Evolutionary conservation across 2,888 invertebrate genomes (phyloP).

Genomic region (Chrysopilus asiliformis): DNA sequence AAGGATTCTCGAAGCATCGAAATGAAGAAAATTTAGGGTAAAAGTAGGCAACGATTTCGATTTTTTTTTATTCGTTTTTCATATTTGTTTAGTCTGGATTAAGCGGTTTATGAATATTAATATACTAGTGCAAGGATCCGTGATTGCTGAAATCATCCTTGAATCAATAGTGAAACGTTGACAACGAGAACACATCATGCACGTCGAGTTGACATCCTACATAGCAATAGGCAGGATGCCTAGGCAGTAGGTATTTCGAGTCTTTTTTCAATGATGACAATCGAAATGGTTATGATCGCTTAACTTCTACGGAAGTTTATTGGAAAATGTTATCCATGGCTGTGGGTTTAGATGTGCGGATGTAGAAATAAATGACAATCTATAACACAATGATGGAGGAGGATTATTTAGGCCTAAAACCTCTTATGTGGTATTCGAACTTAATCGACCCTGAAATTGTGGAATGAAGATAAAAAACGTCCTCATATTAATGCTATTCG

Average conservation of each 20-base stretch:
- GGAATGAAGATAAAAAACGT: no score
- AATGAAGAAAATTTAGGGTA: not conserved
- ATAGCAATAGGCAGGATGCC: not conserved
- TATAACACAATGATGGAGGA: no score
- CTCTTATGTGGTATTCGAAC: conserved; percentile 14
- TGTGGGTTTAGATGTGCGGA: not conserved
- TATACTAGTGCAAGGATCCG: no score
- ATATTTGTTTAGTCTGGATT: conserved; percentile 8
- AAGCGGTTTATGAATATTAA: conserved; percentile 8
- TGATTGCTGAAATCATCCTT: no score
- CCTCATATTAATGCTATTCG: no score
- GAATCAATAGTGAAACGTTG: no score
- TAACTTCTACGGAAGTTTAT: not conserved
- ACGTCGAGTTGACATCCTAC: not conserved
- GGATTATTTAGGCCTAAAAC: conserved; percentile 14
- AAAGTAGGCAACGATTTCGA: no score
- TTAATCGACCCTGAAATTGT: conserved; percentile 16
- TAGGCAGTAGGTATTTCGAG: not conserved
- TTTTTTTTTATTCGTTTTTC: no score
- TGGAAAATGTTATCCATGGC: not conserved
- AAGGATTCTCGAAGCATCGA: not conserved
- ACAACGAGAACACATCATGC: not conserved
- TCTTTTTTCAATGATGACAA: not conserved
- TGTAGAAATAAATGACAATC: no score
- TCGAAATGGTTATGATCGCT: not conserved